Base-by-base conservation (phyloP, 2,113 vertebrate genomes). In the Eurystomus gularis region DNA sequence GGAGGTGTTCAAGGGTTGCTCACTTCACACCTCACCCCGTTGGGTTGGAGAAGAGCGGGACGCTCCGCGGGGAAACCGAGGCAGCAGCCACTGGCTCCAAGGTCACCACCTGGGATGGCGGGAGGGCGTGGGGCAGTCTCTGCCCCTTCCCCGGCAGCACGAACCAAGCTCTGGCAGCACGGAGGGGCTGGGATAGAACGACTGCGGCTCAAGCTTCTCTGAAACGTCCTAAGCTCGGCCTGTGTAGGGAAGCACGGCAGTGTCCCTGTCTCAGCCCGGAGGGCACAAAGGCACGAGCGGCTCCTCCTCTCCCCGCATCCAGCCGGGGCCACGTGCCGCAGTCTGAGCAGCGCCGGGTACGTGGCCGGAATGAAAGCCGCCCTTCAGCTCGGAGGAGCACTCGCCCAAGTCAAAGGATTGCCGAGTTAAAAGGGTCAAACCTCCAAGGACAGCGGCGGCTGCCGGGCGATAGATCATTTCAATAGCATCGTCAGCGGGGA, bases 371-470 rank as follows among this genome's bases (percentile, higher is more conserved):
- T 96, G 91, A 94, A 97, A 97, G 94, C 61, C 1, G 54, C 94
- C 72, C 82, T 76, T 86, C 90, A 94, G 93, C 95, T 68, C 57
- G 68, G 76, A n/a, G n/a, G n/a, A n/a, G 65, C 61, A 2, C 48
- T 42, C 24, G 86, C 84, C 19, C 65, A 90, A 97, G 92, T 86
- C 95, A 93, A 86, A 97, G 77, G 86, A 88, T 76, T 89, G 93
- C 94, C 58, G 68, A 94, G 94, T 90, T 93, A 91, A 90, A 97
- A 96, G 97, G 97, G 97, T 97, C 97, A 97, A 91, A 96, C 73
- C 96, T 96, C 96, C 97, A 97, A 98, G 97, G 98, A 97, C 96
- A 90, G 96, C 80, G 68, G 95, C 75, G 90, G 94, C 97, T 96
- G 95, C 86, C 79, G 95, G 93, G 91, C 94, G 89, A 86, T 95